Percentiles rank a stretch among this genome's conserved stretches.
These are phyloP conservation scores for Ceratoteleas bidentatus DNA, from an alignment of 1,140 invertebrate genomes.

Conservation along the genomic window DNA sequence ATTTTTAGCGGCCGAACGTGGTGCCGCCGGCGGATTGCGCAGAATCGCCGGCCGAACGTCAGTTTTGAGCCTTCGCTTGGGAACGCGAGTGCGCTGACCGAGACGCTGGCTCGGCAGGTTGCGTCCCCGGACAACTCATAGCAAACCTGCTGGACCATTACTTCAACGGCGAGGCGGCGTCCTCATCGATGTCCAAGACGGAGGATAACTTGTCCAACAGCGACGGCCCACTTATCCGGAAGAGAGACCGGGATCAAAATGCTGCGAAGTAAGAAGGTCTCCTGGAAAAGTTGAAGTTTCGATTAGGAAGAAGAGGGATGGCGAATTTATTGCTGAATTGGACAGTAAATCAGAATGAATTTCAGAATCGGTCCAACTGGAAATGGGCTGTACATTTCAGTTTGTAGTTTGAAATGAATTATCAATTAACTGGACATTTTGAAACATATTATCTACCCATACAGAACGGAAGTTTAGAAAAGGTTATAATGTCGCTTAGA, in stretches of 20 bases:
- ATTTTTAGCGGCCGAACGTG: slow-evolving; percentile 61
- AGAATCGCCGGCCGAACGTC: no score
- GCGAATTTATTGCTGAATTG: no score
- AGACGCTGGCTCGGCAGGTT: slow-evolving; percentile 40
- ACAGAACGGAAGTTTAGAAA: no score
- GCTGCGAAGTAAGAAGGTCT: slow-evolving; percentile 65
- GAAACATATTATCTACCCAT: no score
- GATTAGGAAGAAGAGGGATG: no score
- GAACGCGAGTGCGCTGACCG: slow-evolving; percentile 48
- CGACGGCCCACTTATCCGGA: slow-evolving; percentile 75
- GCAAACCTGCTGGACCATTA: slow-evolving; percentile 66
- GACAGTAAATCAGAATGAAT: no score
- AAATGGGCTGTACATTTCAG: no score
- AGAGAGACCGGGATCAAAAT: slow-evolving; percentile 61
- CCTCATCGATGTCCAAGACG: slow-evolving; percentile 77
- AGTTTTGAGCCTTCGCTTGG: slow-evolving; percentile 48
- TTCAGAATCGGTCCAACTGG: no score
- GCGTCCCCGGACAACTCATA: slow-evolving; percentile 54
- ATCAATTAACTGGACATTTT: no score
- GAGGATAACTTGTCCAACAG: slow-evolving; percentile 78
- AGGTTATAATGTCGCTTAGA: no score
- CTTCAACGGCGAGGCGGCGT: slow-evolving; percentile 66
- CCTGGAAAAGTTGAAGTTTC: no score
- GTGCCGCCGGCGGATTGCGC: slow-evolving; percentile 47
- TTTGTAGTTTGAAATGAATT: no score